These are phyloP conservation scores for Augiades crinisus DNA, from an alignment of 2,888 invertebrate species.

Conservation along the genomic window DNA sequence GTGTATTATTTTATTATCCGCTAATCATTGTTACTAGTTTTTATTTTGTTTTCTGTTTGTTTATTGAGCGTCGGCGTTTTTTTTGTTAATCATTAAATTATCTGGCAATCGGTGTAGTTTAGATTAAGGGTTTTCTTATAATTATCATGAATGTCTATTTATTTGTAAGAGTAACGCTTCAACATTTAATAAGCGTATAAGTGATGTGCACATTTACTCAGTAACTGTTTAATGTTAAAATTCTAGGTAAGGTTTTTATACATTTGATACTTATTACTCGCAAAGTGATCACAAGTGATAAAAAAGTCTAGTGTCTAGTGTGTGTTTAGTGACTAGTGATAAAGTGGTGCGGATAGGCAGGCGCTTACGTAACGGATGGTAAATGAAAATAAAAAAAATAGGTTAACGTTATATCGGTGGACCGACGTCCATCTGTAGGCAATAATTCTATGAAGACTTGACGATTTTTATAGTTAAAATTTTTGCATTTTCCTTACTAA, in stretches of 20 bases:
- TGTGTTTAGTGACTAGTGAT: slow-evolving; percentile 61
- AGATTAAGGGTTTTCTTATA: slow-evolving; percentile 67
- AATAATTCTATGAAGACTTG: slow-evolving; percentile 76
- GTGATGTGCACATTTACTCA: slow-evolving; percentile 71
- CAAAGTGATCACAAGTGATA: slow-evolving; percentile 80
- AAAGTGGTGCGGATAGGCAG: slow-evolving; percentile 74
- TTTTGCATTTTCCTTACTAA: slow-evolving; percentile 65
- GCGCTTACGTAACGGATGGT: slow-evolving; percentile 41
- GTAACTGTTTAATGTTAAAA: slow-evolving; percentile 67
- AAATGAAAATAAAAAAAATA: slow-evolving; percentile 24
- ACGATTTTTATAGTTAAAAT: slow-evolving; percentile 68
- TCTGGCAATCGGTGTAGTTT: slow-evolving; percentile 59
- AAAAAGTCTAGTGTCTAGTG: slow-evolving; percentile 60
- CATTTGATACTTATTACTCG: slow-evolving; percentile 80
- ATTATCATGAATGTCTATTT: slow-evolving; percentile 74
- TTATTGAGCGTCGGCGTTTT: slow-evolving; percentile 31
- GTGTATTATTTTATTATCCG: slow-evolving; percentile 35
- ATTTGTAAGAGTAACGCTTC: slow-evolving; percentile 72
- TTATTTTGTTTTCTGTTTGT: slow-evolving; percentile 27
- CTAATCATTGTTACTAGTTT: slow-evolving; percentile 53
- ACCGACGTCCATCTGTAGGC: slow-evolving; percentile 51
- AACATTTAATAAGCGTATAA: slow-evolving; percentile 64
- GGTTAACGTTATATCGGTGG: slow-evolving; percentile 51
- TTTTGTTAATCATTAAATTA: slow-evolving; percentile 44
- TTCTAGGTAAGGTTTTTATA: slow-evolving; percentile 73